phyloP scores from a whole-genome alignment of 2,113 vertebrate genomes.

The Marmota monax region DNA sequence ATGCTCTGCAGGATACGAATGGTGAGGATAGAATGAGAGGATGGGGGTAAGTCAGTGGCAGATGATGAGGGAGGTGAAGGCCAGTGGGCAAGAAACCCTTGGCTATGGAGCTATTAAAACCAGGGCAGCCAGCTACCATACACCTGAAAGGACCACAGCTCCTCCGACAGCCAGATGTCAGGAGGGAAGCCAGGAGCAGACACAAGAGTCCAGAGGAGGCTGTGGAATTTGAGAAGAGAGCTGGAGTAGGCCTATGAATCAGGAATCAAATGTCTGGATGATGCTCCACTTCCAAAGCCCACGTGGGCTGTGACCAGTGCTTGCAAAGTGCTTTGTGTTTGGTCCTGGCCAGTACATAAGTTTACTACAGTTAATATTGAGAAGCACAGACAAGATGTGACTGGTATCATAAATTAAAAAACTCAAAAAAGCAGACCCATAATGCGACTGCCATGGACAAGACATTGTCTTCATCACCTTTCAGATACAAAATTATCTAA shows the following conservation, averaged over 20 bases:
- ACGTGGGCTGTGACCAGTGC: accelerated
- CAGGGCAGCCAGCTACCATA: no score
- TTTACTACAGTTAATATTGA: not conserved
- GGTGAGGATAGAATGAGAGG: accelerated
- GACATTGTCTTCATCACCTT: no score
- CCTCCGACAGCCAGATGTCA: not conserved
- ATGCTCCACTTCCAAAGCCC: not conserved
- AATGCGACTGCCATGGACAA: no score
- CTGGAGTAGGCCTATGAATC: not conserved
- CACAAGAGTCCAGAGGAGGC: not conserved
- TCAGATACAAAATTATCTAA: not conserved
- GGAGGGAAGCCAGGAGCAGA: not conserved
- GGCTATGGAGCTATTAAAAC: not conserved
- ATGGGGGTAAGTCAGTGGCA: not conserved
- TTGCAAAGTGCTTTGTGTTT: not conserved
- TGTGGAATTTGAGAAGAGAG: accelerated
- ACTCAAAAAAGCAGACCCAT: not conserved
- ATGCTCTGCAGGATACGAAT: not conserved
- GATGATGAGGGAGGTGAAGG: not conserved
- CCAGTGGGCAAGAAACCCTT: no score
- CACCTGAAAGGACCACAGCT: not conserved
- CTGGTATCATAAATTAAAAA: not conserved
- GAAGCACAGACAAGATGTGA: not conserved
- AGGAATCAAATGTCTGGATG: not conserved
- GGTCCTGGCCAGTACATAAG: not conserved